These are phyloP conservation scores for Ostrea denselamellosa DNA, from an alignment of 1,140 invertebrate species.

Conservation along the genomic window DNA sequence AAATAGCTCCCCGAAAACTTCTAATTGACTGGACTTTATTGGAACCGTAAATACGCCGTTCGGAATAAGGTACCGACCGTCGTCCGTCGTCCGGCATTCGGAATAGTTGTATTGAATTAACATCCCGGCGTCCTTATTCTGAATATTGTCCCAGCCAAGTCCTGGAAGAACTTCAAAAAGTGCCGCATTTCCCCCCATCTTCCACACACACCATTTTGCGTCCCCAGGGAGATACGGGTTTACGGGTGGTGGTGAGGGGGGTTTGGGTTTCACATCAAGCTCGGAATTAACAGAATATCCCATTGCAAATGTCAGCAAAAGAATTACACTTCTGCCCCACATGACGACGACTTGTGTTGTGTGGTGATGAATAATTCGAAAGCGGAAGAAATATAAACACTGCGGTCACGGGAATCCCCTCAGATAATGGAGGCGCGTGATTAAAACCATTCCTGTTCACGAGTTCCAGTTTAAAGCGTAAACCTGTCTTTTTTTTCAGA, in stretches of 20 bases:
- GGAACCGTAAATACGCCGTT: slow-evolving; percentile 60
- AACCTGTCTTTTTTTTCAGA: no score
- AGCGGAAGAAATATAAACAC: no score
- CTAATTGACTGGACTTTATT: slow-evolving; percentile 62
- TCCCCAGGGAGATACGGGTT: not conserved
- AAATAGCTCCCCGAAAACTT: slow-evolving; percentile 68
- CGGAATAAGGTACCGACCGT: slow-evolving; percentile 66
- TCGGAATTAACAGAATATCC: not conserved
- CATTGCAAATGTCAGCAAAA: not conserved
- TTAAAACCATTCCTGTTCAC: no score
- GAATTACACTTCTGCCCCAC: not conserved
- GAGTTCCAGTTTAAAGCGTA: no score
- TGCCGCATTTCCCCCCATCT: not conserved
- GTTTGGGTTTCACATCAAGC: not conserved
- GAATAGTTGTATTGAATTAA: slow-evolving; percentile 58
- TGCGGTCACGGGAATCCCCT: no score
- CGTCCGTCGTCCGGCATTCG: slow-evolving; percentile 64
- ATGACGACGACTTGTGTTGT: not conserved
- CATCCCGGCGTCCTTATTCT: slow-evolving; percentile 64
- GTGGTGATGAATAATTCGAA: no score
- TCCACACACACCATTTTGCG: not conserved
- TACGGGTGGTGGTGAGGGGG: not conserved
- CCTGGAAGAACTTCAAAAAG: slow-evolving; percentile 66
- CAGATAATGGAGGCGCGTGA: no score
- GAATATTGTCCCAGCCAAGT: slow-evolving; percentile 71